phyloP scores from a whole-genome alignment of 2,113 vertebrate genomes.

The Silurus meridionalis region DNA sequence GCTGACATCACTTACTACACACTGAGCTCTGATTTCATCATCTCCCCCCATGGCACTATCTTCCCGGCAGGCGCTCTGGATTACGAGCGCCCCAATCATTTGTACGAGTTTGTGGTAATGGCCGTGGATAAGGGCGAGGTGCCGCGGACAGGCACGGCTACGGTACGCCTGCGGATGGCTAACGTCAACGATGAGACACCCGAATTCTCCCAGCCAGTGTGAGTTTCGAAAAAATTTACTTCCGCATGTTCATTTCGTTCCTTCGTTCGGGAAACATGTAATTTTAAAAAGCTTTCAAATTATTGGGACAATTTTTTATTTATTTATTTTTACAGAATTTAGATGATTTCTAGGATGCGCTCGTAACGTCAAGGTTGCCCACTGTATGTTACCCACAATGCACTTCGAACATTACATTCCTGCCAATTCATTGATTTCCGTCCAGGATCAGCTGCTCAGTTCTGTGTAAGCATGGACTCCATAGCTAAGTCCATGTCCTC shows the following conservation, averaged over 20 bases:
- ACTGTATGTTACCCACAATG: conserved; percentile 2
- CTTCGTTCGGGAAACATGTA: not conserved
- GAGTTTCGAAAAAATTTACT: conserved; percentile 57
- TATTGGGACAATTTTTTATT: too few relatives aligned
- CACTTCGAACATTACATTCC: conserved; percentile 3
- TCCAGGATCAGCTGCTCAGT: conserved; percentile 12
- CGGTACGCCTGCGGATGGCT: conserved; percentile 81
- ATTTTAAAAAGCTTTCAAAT: not conserved
- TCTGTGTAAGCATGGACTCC: not conserved
- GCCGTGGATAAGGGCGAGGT: conserved; percentile 82
- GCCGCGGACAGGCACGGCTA: conserved; percentile 82
- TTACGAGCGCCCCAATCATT: conserved; percentile 81
- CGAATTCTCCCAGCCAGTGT: conserved; percentile 82
- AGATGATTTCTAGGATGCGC: not conserved
- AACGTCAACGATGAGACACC: conserved; percentile 89
- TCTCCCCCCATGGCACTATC: conserved; percentile 81
- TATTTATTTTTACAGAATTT: not conserved
- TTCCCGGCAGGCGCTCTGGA: conserved; percentile 79
- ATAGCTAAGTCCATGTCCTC: not conserved
- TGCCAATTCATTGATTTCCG: conserved; percentile 22
- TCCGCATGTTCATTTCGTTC: not conserved
- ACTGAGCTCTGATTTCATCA: conserved; percentile 82
- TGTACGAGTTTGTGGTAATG: conserved; percentile 88
- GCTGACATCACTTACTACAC: conserved; percentile 82
- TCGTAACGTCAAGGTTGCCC: not conserved